Percentiles rank a stretch among this genome's conserved stretches.
Conservation (phyloP, 2,888 invertebrate genomes). For the Eilema griseolum region DNA sequence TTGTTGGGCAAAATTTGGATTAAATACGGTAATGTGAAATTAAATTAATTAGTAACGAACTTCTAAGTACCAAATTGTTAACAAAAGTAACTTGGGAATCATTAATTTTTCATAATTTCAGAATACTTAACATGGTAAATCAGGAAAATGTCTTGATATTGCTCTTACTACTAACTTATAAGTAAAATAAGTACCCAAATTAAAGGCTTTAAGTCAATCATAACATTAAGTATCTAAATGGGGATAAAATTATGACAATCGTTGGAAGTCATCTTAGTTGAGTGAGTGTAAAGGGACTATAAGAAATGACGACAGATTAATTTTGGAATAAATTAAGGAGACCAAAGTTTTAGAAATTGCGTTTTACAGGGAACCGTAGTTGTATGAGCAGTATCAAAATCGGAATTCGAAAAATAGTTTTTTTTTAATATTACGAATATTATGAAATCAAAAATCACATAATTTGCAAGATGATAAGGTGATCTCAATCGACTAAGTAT, state of each 20-base stretch:
- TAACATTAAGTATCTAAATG: background rate
- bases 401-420: background rate
- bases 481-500: constrained; percentile 2
- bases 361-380: too few relatives aligned
- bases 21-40: background rate
- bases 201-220: background rate
- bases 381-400: background rate
- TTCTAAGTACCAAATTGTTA: background rate
- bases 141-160: background rate
- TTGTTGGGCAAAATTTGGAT: background rate
- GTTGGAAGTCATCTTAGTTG: background rate
- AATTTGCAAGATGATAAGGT: constrained; percentile 14
- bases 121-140: background rate
- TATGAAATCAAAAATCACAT: background rate
- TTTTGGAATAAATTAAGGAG: background rate
- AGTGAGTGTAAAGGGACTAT: background rate
- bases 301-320: background rate
- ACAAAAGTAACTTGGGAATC: background rate
- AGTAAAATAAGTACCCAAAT: background rate
- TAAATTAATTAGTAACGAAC: background rate
- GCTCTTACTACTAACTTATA: background rate
- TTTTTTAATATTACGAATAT: too few relatives aligned
- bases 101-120: background rate
- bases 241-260: background rate
- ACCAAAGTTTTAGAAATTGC: too few relatives aligned